A percentile compares a stretch with the other conserved stretches of the same genome.
Conservation (phyloP, 2,888 invertebrate genomes). For the Leucophenga montana region DNA sequence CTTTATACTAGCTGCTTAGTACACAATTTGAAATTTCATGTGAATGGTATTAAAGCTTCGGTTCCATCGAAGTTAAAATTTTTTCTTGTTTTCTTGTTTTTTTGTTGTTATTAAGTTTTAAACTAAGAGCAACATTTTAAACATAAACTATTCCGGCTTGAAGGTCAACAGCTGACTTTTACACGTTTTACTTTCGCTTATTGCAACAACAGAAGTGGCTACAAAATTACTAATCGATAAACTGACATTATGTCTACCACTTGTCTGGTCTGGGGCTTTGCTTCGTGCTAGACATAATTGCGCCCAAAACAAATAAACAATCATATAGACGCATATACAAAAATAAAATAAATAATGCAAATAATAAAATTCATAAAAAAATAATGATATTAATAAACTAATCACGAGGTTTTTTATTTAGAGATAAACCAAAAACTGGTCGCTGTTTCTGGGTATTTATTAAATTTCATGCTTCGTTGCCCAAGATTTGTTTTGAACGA, state of each 20-base stretch:
- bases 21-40: no score
- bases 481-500: conserved; percentile 24
- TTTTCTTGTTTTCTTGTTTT: no score
- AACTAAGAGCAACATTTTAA: no score
- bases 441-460: conserved; percentile 23
- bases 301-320: no score
- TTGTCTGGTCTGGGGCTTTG: no score
- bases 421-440: not conserved
- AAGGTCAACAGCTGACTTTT: conserved; percentile 7
- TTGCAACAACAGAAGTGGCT: not conserved
- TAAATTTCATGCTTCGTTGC: conserved; percentile 16
- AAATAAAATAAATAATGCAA: not conserved
- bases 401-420: conserved; percentile 20
- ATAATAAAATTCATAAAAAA: conserved; percentile 27
- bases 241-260: no score
- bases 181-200: conserved; percentile 5
- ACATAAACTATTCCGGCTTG: not conserved
- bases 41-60: no score
- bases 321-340: not conserved
- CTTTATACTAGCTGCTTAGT: no score
- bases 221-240: not conserved
- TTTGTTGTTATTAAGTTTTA: no score
- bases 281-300: no score
- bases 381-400: not conserved
- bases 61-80: no score